Evolutionary conservation across 2,888 invertebrate species (phyloP), one percentile per base, ranked within the genome.

Genomic region (Drosophila kambysellisi): DNA sequence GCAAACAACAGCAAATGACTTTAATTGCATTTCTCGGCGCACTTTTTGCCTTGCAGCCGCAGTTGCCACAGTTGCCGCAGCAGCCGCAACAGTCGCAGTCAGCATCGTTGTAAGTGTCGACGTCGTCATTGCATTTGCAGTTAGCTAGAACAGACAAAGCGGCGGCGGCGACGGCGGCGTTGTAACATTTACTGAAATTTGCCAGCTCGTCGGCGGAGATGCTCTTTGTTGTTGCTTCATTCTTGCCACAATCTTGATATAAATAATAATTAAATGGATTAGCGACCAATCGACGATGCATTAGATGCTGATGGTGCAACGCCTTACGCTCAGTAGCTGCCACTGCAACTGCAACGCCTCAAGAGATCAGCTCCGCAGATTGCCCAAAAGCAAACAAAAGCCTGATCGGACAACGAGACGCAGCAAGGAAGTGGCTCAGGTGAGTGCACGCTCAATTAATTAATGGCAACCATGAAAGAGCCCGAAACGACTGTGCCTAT

Each of bases 1-100:
- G 85, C 88, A 84, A 88, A 88, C 88, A 88, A 74, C 85, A 82
- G 89, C 90, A 89, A 91, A 91, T 88, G 92, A 90, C 89, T 91
- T 92, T 91, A 92, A 91, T 91, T 92, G 92, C 91, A 91, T 91
- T 91, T 91, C 91, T 90, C 90, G 77, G 79, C 81, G 82, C 82
- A 90, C 88, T 78, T 83, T 88, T 88, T 83, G 83, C 72, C 61
- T 54, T 63, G 39, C 53, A 59, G 43, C 48, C 70, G 46, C 57
- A 57, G 43, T 43, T 30, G 30, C 32, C 59, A 32, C 60, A 57
- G 59, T 29, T 43, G 64, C 72, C 25, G 54, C 15, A 29, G 17
- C 56, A 39, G 54, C n/a, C 59, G 46, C 15, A 29, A 12, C 56
- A 39, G 54, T 17, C 59, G 46, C 46, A 11, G 53, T 61, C 48